phyloP scores from a whole-genome alignment of 2,797 vertebrate genomes.

The Falco novaeseelandiae region DNA sequence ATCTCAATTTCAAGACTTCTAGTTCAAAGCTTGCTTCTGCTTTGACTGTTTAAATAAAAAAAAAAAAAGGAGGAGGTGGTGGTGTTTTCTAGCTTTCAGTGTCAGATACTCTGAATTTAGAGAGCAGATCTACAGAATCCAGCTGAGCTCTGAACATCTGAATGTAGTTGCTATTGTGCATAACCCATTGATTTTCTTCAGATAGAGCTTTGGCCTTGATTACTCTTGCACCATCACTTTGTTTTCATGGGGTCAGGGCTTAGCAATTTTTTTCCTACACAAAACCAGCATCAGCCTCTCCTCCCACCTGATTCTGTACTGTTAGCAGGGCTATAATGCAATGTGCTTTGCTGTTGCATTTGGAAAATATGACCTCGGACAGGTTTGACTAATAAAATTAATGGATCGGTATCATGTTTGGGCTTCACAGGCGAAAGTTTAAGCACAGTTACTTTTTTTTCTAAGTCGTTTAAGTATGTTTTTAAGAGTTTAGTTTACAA shows the following conservation, averaged over 20 bases:
- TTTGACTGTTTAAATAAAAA: background rate
- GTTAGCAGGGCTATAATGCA: background rate
- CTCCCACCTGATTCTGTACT: background rate
- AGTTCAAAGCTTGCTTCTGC: conserved; percentile 2
- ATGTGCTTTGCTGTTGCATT: background rate
- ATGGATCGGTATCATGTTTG: background rate
- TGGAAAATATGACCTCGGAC: background rate
- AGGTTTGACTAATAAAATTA: background rate
- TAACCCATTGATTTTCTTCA: conserved; percentile 31
- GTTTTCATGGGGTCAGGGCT: background rate
- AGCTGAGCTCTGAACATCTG: conserved; percentile 19
- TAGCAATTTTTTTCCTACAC: background rate
- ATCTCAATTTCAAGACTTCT: background rate
- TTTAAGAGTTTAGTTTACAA: background rate
- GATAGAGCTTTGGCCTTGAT: conserved; percentile 12
- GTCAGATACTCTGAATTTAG: background rate
- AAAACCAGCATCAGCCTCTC: background rate
- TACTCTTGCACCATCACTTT: background rate
- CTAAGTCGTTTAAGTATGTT: background rate
- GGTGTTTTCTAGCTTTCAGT: background rate
- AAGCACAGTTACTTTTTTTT: background rate
- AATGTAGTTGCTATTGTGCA: background rate
- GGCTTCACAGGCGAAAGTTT: background rate
- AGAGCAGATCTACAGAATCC: background rate
- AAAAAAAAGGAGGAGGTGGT: rapidly evolving